Base-by-base conservation (phyloP, 2,113 vertebrate species). In the Pelobates fuscus region DNA sequence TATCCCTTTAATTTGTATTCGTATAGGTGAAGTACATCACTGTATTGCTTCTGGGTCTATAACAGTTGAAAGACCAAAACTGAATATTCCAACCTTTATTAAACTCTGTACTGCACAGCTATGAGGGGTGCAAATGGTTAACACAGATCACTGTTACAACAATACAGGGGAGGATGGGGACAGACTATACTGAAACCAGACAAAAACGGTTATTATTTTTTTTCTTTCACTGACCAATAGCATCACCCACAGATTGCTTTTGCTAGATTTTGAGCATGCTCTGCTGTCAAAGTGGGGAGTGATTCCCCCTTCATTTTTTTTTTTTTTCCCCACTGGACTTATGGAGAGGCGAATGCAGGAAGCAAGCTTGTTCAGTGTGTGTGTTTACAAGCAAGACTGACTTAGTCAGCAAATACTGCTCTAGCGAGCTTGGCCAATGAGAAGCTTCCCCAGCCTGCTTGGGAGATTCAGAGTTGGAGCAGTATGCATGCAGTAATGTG, bases 371-470 rank as follows among this genome's bases (percentile, higher is more conserved):
- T 76, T 80, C 81, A 78, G 63, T 66, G 62, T 74, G n/a, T n/a
- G 71, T 76, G 73, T 89, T 87, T 85, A 87, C 84, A 85, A 81
- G 81, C 88, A 83, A 85, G 76, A 82, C 84, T 81, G 84, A 83
- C 86, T 88, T 87, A 88, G 86, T 90, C 87, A 90, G 88, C 88
- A 90, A 83, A 86, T 88, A 82, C 83, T 83, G 84, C 71, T 83
- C 78, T 2, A 78, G 72, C 75, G 78, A 81, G 86, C 83, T 78
- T 44, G 85, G 85, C 88, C 88, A 90, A 87, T 89, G 86, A 86
- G 83, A 80, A 86, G 80, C 81, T 84, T 84, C 70, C 78, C 79
- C 80, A 81, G 78, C 61, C 44, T 82, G 82, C 85, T 82, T 78
- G 82, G 84, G 85, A 83, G 84, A 83, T 88, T 80, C 81, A 73